Evolutionary conservation across 2,797 vertebrate genomes (phyloP), one percentile per base, ranked within the genome.

Genomic region (Melanotaenia maccullochi): DNA sequence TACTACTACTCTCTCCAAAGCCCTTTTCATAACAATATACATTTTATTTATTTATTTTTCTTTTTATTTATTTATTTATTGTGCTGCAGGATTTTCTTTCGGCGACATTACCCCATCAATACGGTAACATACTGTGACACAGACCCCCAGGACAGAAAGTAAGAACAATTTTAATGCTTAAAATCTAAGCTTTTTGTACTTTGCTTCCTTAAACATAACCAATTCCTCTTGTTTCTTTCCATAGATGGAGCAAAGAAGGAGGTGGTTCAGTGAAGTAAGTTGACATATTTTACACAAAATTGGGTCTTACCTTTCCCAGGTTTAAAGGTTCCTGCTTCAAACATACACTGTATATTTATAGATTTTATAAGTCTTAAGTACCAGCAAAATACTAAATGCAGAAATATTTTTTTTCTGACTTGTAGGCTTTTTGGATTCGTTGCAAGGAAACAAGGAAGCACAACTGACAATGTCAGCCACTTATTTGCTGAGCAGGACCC

Each of bases 391-490:
- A 6, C 32, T 61, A 7, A 74, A 42, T 16, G 2, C 2, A 18
- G 9, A 33, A 28, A 28, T 28, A 30, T 0, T 30, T 5, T 38
- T 32, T 42, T 59, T 61, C 30, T 63, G 1, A 2, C 0, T 69
- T 73, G 33, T 81, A 99, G 98, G 91, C 94, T 99, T 63, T 99
- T 99, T 0, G 98, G 97, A 78, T 99, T 99, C 0, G 97, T 99
- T 60, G 98, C 98, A 22, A 92, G 97, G 88, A 99, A 99, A 90
- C 97, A 98, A 93, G 98, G 97, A 90, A 99, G 98, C 93, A 97
- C 96, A 88, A 98, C 97, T 8, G 98, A 99, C 94, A 99, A 99
- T n/a, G 93, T 98, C 77, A 98, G 97, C 90, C 98, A 99, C 91
- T 96, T 99, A 85, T 99, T 99, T n/a, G 97, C 98, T 0, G 98